Conservation (phyloP, 2,113 vertebrate species). For the Ariopsis seemanni region DNA sequence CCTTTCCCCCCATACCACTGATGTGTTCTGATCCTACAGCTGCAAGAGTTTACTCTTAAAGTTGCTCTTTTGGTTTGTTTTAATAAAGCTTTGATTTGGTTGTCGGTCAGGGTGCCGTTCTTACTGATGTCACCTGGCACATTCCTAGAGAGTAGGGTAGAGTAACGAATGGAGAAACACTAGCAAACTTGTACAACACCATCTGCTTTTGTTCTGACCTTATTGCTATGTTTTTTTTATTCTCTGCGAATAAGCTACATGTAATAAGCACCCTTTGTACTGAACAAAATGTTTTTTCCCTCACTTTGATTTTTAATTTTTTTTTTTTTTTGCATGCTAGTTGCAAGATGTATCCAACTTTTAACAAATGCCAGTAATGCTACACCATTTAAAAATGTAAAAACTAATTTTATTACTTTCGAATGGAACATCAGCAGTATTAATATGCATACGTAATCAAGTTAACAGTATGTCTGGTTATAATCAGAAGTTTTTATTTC, state of each 20-base stretch:
- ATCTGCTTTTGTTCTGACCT: slow-evolving; percentile 29
- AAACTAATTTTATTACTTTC: not conserved
- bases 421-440: not conserved
- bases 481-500: not conserved
- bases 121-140: not conserved
- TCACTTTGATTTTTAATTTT: not conserved
- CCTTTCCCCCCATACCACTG: slow-evolving; percentile 52
- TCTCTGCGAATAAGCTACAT: slow-evolving; percentile 17
- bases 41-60: slow-evolving; percentile 63
- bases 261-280: not conserved
- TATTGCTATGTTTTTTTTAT: not conserved
- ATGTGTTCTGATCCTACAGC: slow-evolving; percentile 67
- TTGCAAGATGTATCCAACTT: not conserved
- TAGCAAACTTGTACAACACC: slow-evolving; percentile 52
- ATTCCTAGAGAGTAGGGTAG: slow-evolving; percentile 40
- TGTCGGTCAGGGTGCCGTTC: not conserved
- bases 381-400: not conserved
- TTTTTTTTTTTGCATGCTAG: not conserved
- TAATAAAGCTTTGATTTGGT: slow-evolving; percentile 48
- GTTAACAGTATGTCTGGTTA: not conserved
- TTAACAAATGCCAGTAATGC: not conserved
- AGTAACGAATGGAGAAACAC: slow-evolving; percentile 52
- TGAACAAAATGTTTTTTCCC: not conserved
- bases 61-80: slow-evolving; percentile 49
- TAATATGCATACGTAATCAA: not conserved